Base-by-base conservation (phyloP, 2,888 invertebrate genomes). In the Aromia moschata region DNA sequence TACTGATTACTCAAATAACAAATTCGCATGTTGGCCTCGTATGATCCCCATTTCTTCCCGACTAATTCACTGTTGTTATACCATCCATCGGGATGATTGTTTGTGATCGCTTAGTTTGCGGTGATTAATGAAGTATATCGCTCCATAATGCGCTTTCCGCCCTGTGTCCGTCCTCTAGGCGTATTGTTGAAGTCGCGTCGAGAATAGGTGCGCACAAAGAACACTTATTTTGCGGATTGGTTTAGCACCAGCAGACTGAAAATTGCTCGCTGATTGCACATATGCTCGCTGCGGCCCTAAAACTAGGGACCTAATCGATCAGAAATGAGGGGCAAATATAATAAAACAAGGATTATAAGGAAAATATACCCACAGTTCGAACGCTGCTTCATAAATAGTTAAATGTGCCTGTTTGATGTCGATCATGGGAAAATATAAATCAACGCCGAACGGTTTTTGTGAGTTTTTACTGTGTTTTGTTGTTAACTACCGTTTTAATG, bases 151-250 rank as follows among this genome's bases (percentile, higher is more conserved):
- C 59, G 57, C 56, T 44, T 53, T 52, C 60, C 64, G 41, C 46
- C 69, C 67, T 67, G 47, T 43, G 60, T 57, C 73, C 75, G 67
- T 61, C 75, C 77, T 69, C 74, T 76, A 73, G 77, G 77, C 77
- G 77, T 75, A 76, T 74, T 77, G 72, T 77, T 77, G 73, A 68
- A 68, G 69, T 68, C 74, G 72, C 72, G 72, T 72, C 65, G 55
- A 62, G 61, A 64, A 53, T 58, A 52, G 52, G 57, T 61, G 56
- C 52, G 58, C 66, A 68, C 68, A 69, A 69, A 62, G 46, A 54
- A n/a, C 47, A 47, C 45, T 59, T 65, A 62, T 63, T n/a, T 61
- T 52, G 47, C 25, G 55, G 52, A 68, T 68, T 70, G 70, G n/a
- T 70, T 67, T 68, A 53, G 56, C 63, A 64, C 60, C 68, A 67